Base-by-base conservation (phyloP, 2,888 invertebrate genomes). In the Odontocolon sp. region DNA sequence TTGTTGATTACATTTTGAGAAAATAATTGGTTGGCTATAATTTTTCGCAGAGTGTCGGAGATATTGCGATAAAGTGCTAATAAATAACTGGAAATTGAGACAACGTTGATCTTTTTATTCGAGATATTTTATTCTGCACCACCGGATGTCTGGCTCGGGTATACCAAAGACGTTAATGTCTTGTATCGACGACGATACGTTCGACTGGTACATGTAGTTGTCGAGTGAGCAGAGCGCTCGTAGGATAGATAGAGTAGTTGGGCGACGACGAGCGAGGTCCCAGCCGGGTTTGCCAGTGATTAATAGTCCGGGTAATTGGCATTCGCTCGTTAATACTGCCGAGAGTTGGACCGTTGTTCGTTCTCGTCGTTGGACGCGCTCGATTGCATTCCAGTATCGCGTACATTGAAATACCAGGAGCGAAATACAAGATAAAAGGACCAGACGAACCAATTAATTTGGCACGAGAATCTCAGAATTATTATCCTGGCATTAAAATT, bases 291-390 rank as follows among this genome's bases (percentile, higher is more conserved):
- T 16, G 56, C 23, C 66, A 47, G 72, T 72, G 72, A 72, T 72
- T 72, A 72, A 72, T 72, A 66, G 72, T 57, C 56, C 64, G 57
- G 50, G 56, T 72, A 72, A 72, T 72, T 72, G 72, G 72, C 66
- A 72, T 64, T 72, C 64, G 72, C 72, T 72, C 72, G 64, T 72
- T 72, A 72, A 72, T 72, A 72, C 57, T 64, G 72, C 57, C 64
- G 56, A 66, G 64, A 72, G 72, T 50, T 38, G n/a, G 38, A 57
- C 38, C 57, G 38, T 57, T 57, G 16, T 28, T 64, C 72, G 57
- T 56, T 50, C 31, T 31, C 57, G 31, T 31, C 47, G 18, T 28
- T 56, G 72, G 57, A 72, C 56, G 47, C 57, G 56, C 64, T 72
- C 72, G 64, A 72, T 72, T 72, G 64, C 72, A 72, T 72, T 66